Evolutionary conservation across 64 coral and sea anemone species (phyloP), one percentile per base, ranked within the genome.

Genomic region (Cladopsammia gracilis): DNA sequence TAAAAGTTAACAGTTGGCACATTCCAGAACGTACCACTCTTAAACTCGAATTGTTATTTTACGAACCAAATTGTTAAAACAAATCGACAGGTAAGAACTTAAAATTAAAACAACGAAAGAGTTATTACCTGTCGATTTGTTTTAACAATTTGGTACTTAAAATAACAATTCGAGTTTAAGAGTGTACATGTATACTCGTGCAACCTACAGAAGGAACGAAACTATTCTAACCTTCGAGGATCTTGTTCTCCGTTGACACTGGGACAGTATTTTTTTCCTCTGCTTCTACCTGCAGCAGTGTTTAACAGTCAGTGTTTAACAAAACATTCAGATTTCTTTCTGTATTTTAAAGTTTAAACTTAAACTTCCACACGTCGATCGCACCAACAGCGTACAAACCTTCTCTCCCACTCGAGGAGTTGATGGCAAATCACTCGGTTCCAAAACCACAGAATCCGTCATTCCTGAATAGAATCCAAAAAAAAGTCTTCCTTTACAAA

Each of bases 371-470:
- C 18, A 44, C 26, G 18, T 3, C 3, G 34, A 34, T 34, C 34
- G 34, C 2, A 34, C 34, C 0, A 34, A 34, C 34, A 34, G 34
- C 34, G 34, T 20, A 64, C 58, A 5, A 47, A 82, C 78, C 78
- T 82, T 82, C 0, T 82, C 78, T 13, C 78, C 57, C 4, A 82
- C 58, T 46, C 53, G n/a, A 34, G 77, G 77, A 6, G 77, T 60
- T 60, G 54, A 25, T 60, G 25, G 77, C 26, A 60, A 23, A 61
- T 62, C 42, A 10, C 58, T 64, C 14, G 57, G 11, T n/a, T 64
- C 78, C 58, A 82, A 64, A 58, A 16, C 78, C 57, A 62, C 78
- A n/a, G 78, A 8, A 82, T 82, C 78, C 15, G 78, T 20, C 78
- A 82, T 82, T 18, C 6, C 25, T 64, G 25, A 18, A 82, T 45